phyloP scores from a whole-genome alignment of 1,140 invertebrate species.

The Apis laboriosa region DNA sequence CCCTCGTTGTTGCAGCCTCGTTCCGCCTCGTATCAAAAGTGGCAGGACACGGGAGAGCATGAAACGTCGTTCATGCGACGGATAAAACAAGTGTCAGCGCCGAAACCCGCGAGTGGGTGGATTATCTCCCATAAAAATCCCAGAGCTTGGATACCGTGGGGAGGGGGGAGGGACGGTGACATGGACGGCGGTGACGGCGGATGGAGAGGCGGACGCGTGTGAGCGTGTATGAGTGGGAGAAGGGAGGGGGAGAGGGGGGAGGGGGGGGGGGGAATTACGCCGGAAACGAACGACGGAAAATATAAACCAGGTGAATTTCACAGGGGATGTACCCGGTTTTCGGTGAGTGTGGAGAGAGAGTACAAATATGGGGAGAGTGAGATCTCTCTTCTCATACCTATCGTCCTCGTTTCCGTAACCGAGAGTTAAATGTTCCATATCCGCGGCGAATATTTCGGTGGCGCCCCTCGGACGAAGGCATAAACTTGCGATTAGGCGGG shows the following conservation, averaged over 20 bases:
- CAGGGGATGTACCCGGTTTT: slow-evolving; percentile 57
- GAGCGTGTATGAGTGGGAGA: not conserved
- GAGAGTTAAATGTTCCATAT: slow-evolving; percentile 64
- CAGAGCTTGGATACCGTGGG: slow-evolving; percentile 13
- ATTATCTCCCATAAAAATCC: slow-evolving; percentile 61
- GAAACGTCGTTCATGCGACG: slow-evolving; percentile 46
- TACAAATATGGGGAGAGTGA: slow-evolving; percentile 54
- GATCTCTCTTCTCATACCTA: slow-evolving; percentile 31
- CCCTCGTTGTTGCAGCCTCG: not conserved
- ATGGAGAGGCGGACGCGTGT: not conserved
- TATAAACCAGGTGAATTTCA: slow-evolving; percentile 68
- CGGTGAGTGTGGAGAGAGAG: slow-evolving; percentile 4
- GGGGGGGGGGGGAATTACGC: slow-evolving; percentile 65
- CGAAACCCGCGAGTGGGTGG: slow-evolving; percentile 41
- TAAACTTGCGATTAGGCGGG: slow-evolving; percentile 63
- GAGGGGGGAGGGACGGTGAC: not conserved
- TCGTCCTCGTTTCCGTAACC: slow-evolving; percentile 5
- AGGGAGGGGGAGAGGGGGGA: not conserved
- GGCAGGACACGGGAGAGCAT: slow-evolving; percentile 41
- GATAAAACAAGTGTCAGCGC: slow-evolving; percentile 59
- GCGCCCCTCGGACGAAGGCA: slow-evolving; percentile 41
- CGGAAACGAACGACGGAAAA: slow-evolving; percentile 66
- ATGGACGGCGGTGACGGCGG: not conserved
- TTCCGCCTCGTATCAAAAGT: slow-evolving; percentile 15
- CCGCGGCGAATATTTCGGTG: slow-evolving; percentile 56